Evolutionary conservation across 2,797 vertebrate genomes (phyloP), one percentile per base, ranked within the genome.

Genomic region (Esox masquinongy): DNA sequence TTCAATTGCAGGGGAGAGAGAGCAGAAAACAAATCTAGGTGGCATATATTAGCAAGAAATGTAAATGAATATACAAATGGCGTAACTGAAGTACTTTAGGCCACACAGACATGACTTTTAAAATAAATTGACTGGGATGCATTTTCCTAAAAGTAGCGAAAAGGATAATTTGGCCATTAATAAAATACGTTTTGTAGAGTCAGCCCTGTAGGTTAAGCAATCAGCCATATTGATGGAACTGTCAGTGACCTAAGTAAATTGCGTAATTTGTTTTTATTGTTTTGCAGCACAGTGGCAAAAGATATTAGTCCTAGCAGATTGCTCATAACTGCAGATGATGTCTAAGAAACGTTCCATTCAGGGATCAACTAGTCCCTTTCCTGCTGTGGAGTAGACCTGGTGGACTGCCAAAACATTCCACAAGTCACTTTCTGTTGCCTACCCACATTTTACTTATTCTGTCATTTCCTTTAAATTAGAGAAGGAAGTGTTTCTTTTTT

Each of bases 381-480:
- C 88, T 29, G 81, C 87, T 86, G 84, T 80, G 85, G 79, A 75
- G 76, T 29, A 59, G 80, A 86, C 79, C 83, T 90, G 89, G 84
- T 84, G 84, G 85, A 61, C 86, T 90, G 89, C 91, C 91, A 91
- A 82, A 80, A 88, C 88, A 91, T 92, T 92, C 90, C 87, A 29
- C 24, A 72, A 85, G 88, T 92, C 88, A 85, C 82, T 88, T 88
- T 89, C 80, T 84, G 84, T 72, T 83, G 89, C 88, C 91, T 61
- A 74, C 90, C 89, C 79, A 85, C 90, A 81, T 88, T 68, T 78
- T 64, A 80, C 74, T 87, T 82, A 86, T 89, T 83, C 79, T 80
- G 75, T 83, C 72, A 82, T 86, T 86, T 88, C 88, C 85, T 83
- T 36, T 68, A 34, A 29, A 61, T 71, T 34, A 75, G 75, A 79